Percentiles rank a stretch among this genome's conserved stretches.
Evolutionary conservation across 2,888 invertebrate genomes (phyloP).

Genomic region (Eueremaeus valkanovi): DNA sequence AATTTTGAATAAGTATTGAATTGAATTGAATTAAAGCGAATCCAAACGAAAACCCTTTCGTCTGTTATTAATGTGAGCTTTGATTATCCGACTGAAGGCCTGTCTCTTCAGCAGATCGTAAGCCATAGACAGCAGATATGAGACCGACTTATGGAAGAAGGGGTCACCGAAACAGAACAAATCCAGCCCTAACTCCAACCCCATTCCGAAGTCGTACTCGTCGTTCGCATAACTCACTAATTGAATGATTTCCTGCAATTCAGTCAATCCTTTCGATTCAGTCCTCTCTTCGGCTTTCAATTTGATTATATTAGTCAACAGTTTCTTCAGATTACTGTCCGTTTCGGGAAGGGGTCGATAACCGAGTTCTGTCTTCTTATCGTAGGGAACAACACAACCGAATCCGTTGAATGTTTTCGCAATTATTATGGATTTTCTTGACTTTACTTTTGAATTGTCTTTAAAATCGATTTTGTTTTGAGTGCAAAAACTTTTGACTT

Average conservation of each 20-base stretch:
- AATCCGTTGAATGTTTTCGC: constrained; percentile 62
- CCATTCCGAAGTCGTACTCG: constrained; percentile 91
- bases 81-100: constrained; percentile 67
- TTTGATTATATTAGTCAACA: constrained; percentile 61
- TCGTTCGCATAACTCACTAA: constrained; percentile 84
- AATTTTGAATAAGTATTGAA: background rate
- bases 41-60: constrained; percentile 1
- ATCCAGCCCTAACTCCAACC: constrained; percentile 80
- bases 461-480: constrained; percentile 21
- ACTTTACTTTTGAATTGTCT: constrained; percentile 57
- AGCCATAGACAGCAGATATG: constrained; percentile 65
- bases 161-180: constrained; percentile 71
- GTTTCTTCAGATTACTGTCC: constrained; percentile 60
- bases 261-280: constrained; percentile 61
- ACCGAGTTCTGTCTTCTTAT: constrained; percentile 70
- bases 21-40: background rate
- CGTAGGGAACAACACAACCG: constrained; percentile 78
- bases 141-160: constrained; percentile 63
- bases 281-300: constrained; percentile 56
- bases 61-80: constrained; percentile 69
- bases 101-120: constrained; percentile 70
- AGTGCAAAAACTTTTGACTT: constrained; percentile 30
- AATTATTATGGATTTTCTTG: constrained; percentile 62
- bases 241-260: constrained; percentile 74
- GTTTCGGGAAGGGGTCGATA: constrained; percentile 70